Evolutionary conservation across 2,888 invertebrate genomes (phyloP), one percentile per base, ranked within the genome.

Genomic region (Neoascia interrupta): DNA sequence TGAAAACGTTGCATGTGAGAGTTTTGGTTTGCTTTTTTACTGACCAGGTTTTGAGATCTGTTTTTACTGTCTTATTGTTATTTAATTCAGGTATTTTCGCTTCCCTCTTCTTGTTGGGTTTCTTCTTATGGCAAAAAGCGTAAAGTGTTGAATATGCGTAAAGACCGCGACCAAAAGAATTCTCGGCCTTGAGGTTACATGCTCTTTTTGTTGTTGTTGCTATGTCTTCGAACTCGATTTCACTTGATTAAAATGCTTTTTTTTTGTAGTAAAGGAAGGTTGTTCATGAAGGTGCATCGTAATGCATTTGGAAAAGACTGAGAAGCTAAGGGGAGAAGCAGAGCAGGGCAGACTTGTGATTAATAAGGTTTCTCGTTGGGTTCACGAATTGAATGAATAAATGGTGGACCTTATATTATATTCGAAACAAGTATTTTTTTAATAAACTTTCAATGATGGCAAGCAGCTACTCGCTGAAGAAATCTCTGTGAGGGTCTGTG

Each of bases 81-180:
- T 61, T 74, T 74, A 74, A 74, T 54, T 61, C 74, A 68, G 68
- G 68, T 68, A 58, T 75, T 61, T 39, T 39, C 53, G 8, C 36
- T 19, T 6, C 47, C 13, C 15, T 15, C 18, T 26, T 26, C 8
- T 26, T 23, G 10, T 26, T 16, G 3, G 11, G 23, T 21, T 34
- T 56, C 54, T 56, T 63, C 16, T 56, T 63, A 28, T 69, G 47
- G 49, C 69, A 41, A 69, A 54, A 68, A 54, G 45, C 43, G 28
- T 37, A 56, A 75, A 51, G 26, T 21, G 75, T 69, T 63, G 56
- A 69, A 69, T 75, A 75, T 75, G 75, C 75, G 69, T 75, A 75
- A 69, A 75, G 69, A 75, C 69, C 75, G 69, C 69, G 75, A 63
- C 75, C 56, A 51, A 75, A 75, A 69, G 56, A 75, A 69, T 75